Base-by-base conservation (phyloP, 30 jellyfish, hydroid and myxozoan genomes). In the Mastigias papua region DNA sequence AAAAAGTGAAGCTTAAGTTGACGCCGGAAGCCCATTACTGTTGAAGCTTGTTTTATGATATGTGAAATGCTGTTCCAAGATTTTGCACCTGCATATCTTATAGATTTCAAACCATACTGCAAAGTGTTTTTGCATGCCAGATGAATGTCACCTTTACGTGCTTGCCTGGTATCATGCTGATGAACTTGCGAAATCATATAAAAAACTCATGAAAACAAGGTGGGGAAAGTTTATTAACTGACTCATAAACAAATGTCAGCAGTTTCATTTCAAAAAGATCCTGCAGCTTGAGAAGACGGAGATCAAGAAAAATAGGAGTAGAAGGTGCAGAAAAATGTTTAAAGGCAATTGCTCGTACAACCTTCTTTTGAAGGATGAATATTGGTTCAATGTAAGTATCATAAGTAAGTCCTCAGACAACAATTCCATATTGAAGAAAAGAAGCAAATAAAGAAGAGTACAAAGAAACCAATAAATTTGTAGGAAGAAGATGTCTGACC, bases 371-470 rank as follows among this genome's bases (percentile, higher is more conserved):
- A 29, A 69, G 11, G 6, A 3, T 37, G 54, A 37, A 37, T 37
- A 37, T 37, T 6, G 54, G 54, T 3, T 37, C 54, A 27, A 81
- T 50, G 51, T 64, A 27, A 21, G 86, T 30, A 15, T 49, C 80
- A 61, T 69, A 60, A 10, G 84, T 65, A 15, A 46, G 86, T 19
- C 93, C 76, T 87, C 87, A 69, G 49, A 84, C 86, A 30, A 69
- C 35, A 58, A 86, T 61, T 1, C 89, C 89, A 73, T 86, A 63
- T 48, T 83, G 93, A 48, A 73, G 83, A 35, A 86, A 86, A 46
- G 78, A 79, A 20, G 89, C 62, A 48, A 86, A 51, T 62, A 86
- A 86, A 49, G 88, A 72, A 72, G 72, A 72, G 89, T 73, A 86
- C 28, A 73, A 89, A 86, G 89, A 86, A 76, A 87, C 33, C 34